Conservation (phyloP, 2,888 invertebrate genomes). For the Muschampia plurimacula region DNA sequence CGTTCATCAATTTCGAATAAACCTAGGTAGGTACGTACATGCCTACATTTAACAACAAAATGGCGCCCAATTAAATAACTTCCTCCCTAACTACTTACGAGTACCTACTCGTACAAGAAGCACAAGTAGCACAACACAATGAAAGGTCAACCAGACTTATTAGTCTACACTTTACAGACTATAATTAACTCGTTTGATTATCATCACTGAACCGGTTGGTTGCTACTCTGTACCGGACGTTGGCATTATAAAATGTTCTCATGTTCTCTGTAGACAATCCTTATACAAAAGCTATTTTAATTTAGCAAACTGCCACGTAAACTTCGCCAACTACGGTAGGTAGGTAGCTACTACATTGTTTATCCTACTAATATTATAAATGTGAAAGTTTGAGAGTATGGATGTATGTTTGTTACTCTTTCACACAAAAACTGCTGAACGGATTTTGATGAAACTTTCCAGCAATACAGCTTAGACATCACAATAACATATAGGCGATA, state of each 20-base stretch:
- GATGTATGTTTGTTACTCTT: too few relatives aligned
- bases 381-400: too few relatives aligned
- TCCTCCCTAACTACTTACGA: neutral
- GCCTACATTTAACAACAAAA: constrained; percentile 15
- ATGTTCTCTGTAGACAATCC: neutral
- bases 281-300: too few relatives aligned
- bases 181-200: constrained; percentile 26
- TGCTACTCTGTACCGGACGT: constrained; percentile 26
- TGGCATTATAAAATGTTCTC: neutral
- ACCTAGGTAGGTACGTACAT: neutral
- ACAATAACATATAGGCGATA: too few relatives aligned
- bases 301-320: neutral
- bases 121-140: constrained; percentile 14
- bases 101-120: neutral
- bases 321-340: neutral
- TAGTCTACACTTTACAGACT: constrained; percentile 21
- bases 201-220: constrained; percentile 13
- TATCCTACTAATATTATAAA: neutral
- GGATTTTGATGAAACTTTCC: too few relatives aligned
- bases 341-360: neutral
- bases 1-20: constrained; percentile 21
- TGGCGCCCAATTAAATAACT: constrained; percentile 30
- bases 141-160: constrained; percentile 34
- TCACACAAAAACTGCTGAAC: too few relatives aligned
- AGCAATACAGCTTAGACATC: too few relatives aligned